Base-by-base conservation (phyloP, 2,113 vertebrate genomes). In the Bos indicus region DNA sequence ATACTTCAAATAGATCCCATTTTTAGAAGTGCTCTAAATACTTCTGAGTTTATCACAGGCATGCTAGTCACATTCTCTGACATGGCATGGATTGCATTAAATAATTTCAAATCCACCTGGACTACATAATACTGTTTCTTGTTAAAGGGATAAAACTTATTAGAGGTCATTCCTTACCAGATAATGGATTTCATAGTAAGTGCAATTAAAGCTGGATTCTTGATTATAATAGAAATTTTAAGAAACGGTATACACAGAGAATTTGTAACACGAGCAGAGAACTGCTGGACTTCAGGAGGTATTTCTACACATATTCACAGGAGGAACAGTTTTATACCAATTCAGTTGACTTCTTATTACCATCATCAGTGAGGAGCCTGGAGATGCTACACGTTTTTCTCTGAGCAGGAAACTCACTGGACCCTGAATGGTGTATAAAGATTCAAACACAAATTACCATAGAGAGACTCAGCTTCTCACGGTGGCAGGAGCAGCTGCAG, bases 21-120 rank as follows among this genome's bases (percentile, higher is more conserved):
- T 81, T 33, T 51, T 19, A 19, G 26, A 81, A 51, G 51, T 19
- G 4, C 46, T 81, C 28, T 81, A 51, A 33, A 33, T 19, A 81
- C 9, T 11, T 51, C 15, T 51, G 28, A 81, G 26, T 5, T 33
- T 19, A 51, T 51, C 15, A 81, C 16, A 48, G 16, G 28, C 28
- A 33, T 33, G 28, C 46, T 51, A 51, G 28, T 33, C 28, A 19
- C 78, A 11, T 19, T 48, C 28, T 51, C 14, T 80, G 28, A 19
- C 43, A 51, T 33, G 46, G 77, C 0, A 0, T 51, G 15, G 7
- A 9, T 30, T 80, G 7, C 2, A 51, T 33, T 33, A 51, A 51
- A 81, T 81, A 51, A 81, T 51, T 81, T 81, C 46, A 81, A 19
- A 48, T 16, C 43, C 74, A 78, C 74, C 43, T 78, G 74, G 74